A percentile compares a stretch with the other conserved stretches of the same genome.
phyloP scores from a whole-genome alignment of 2,113 vertebrate genomes.

The Phrynosoma blainvillii region DNA sequence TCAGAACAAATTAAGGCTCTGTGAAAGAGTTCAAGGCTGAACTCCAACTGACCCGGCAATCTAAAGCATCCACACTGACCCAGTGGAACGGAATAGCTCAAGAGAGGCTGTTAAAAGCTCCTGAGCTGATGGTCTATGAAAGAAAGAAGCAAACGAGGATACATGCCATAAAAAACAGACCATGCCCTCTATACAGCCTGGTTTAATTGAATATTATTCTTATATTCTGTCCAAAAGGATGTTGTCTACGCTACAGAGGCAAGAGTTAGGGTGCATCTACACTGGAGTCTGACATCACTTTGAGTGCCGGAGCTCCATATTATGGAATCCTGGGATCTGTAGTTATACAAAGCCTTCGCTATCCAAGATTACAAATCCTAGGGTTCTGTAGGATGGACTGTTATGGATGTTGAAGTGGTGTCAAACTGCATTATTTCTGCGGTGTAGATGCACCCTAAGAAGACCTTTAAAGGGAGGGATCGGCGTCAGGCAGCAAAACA shows the following conservation, averaged over 20 bases:
- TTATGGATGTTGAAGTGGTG: too few species aligned
- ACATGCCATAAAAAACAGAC: accelerated
- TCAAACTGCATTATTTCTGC: too few species aligned
- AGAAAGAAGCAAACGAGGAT: neutral
- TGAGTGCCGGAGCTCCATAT: too few species aligned
- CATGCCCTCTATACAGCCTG: neutral
- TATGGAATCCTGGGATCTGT: too few species aligned
- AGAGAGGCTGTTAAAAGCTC: neutral
- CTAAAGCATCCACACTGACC: neutral
- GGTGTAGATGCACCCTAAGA: too few species aligned
- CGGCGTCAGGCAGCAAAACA: neutral
- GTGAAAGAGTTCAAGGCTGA: neutral
- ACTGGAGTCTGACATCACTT: too few species aligned
- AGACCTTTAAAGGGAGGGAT: neutral
- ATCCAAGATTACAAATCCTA: too few species aligned
- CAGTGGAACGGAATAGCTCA: neutral
- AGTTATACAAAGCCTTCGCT: too few species aligned
- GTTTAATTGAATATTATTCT: neutral
- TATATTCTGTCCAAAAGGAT: neutral
- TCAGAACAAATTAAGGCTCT: neutral
- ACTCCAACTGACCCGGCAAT: neutral
- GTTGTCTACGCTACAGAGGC: neutral
- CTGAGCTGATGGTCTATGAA: neutral
- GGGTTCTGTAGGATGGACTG: too few species aligned
- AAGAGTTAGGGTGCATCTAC: neutral